A percentile compares a stretch with the other conserved stretches of the same genome.
phyloP scores from a whole-genome alignment of 2,113 vertebrate species.

The Pionites leucogaster region DNA sequence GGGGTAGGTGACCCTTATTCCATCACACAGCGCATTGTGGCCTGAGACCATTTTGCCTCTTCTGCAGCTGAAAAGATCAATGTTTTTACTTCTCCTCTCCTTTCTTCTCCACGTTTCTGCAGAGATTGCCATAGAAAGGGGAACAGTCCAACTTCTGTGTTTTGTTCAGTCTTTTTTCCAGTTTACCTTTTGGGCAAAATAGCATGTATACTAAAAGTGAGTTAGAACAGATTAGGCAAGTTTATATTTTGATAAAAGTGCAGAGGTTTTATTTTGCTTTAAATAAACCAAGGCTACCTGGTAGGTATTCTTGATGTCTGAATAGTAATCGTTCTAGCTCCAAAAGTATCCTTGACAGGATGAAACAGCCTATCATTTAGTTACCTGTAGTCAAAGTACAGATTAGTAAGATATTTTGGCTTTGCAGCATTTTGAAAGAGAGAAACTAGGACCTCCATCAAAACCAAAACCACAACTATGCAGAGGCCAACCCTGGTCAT shows the following conservation, averaged over 20 bases:
- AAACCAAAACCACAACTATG: background rate
- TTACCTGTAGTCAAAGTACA: background rate
- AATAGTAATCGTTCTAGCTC: background rate
- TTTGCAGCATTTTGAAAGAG: background rate
- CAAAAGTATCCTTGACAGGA: background rate
- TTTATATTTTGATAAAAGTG: background rate
- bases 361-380: slow-evolving; percentile 8
- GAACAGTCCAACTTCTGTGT: background rate
- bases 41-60: background rate
- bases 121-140: background rate
- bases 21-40: background rate
- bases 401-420: background rate
- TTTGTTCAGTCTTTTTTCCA: background rate
- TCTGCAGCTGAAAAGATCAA: background rate
- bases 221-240: background rate
- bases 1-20: slow-evolving; percentile 2
- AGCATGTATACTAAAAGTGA: background rate
- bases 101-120: background rate
- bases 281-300: background rate
- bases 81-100: background rate
- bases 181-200: background rate
- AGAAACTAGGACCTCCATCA: background rate
- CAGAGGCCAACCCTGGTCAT: background rate
- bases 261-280: background rate
- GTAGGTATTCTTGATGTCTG: background rate